Percentiles rank a stretch among this genome's conserved stretches.
These are phyloP conservation scores for Temnothorax curvispinosus DNA, from an alignment of 1,140 invertebrate species.

Conservation along the genomic window DNA sequence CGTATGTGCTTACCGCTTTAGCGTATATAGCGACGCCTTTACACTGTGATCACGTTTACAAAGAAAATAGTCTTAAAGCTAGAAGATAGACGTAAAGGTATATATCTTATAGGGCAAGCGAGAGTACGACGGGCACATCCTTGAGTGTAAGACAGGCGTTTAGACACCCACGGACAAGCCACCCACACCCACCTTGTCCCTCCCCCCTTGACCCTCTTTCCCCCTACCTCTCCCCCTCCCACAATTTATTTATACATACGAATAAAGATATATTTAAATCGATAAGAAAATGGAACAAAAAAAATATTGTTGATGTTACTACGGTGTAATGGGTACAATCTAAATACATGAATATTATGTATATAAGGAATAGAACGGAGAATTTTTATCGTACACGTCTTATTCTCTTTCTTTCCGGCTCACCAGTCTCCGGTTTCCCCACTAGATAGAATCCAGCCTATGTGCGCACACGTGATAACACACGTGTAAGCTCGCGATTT, in stretches of 20 bases:
- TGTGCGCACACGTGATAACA: background rate
- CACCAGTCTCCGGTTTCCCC: constrained; percentile 1
- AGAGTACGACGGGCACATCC: constrained; percentile 81
- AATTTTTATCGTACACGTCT: constrained; percentile 56
- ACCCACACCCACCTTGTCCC: background rate
- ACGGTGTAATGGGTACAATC: constrained; percentile 83
- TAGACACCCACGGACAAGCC: constrained; percentile 68
- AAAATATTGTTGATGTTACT: constrained; percentile 82
- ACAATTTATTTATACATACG: constrained; percentile 75
- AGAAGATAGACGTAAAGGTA: constrained; percentile 75
- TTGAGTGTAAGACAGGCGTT: constrained; percentile 69
- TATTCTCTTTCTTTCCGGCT: constrained; percentile 26
- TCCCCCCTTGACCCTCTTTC: background rate
- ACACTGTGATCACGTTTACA: constrained; percentile 83
- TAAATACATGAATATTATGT: constrained; percentile 82
- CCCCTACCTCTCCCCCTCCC: background rate
- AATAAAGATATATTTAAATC: constrained; percentile 79
- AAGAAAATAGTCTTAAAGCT: constrained; percentile 79
- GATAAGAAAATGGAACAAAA: constrained; percentile 69
- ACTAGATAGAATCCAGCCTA: background rate
- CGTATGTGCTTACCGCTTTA: constrained; percentile 64
- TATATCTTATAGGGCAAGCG: constrained; percentile 64
- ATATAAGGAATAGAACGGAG: constrained; percentile 74
- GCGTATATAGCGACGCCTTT: constrained; percentile 76
- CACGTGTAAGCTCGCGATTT: background rate